These are phyloP conservation scores for fruit fly (Drosophila melanogaster) DNA, from an alignment of 1,140 invertebrate species.

Conservation along the genomic window Release_6_plus_ISO1_MT NT_033777.3:18448501-18449000, in stretches of 20 bases:
- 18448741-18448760: slow-evolving; percentile 1
- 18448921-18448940: slow-evolving; percentile 60
- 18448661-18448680: not conserved
- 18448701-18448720: no score
- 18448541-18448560: no score
- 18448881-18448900: slow-evolving; percentile 83
- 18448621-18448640: no score
- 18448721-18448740: slow-evolving; percentile 8
- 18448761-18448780: slow-evolving; percentile 68
- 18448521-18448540: not conserved
- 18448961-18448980: slow-evolving; percentile 30
- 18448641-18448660: no score
- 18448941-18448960: slow-evolving; percentile 68
- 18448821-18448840: slow-evolving; percentile 78
- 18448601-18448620: no score
- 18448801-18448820: slow-evolving; percentile 53
- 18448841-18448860: slow-evolving; percentile 40
- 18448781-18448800: slow-evolving; percentile 74
- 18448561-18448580: no score
- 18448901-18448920: slow-evolving; percentile 71
- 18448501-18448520: slow-evolving; percentile 1
- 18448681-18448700: no score
- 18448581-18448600: no score
- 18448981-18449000: slow-evolving; percentile 19
- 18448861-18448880: slow-evolving; percentile 51